A percentile compares a stretch with the other conserved stretches of the same genome.
Evolutionary conservation across 2,797 vertebrate genomes (phyloP).

Genomic region (Amblyraja radiata): DNA sequence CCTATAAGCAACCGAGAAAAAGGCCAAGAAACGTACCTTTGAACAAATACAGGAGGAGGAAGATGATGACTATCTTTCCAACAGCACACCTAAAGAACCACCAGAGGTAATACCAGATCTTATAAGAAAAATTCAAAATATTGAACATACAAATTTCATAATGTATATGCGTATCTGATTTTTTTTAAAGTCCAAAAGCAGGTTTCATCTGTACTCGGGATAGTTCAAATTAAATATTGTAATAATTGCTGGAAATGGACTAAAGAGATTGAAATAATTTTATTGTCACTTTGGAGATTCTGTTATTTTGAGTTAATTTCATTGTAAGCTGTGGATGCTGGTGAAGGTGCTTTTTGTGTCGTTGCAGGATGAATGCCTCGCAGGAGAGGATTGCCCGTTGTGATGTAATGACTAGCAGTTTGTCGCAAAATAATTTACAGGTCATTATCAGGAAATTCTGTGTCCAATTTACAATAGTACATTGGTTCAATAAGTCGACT

Average conservation of each 20-base stretch:
- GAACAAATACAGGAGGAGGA: conserved; percentile 83
- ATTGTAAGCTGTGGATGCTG: neutral
- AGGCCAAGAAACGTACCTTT: conserved; percentile 81
- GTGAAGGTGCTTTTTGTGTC: neutral
- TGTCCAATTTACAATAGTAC: neutral
- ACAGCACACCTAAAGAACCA: conserved; percentile 79
- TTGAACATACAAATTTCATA: conserved; percentile 9
- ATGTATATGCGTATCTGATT: conserved; percentile 16
- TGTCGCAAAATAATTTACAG: neutral
- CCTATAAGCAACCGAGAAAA: conserved; percentile 53
- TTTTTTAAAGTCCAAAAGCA: conserved; percentile 39
- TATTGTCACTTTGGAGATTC: neutral
- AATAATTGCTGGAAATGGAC: neutral
- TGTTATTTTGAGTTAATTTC: neutral
- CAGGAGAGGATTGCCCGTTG: neutral
- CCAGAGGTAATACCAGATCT: conserved; percentile 70
- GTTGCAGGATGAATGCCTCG: neutral
- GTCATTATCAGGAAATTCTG: conserved; percentile 24
- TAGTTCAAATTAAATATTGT: neutral
- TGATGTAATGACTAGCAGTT: neutral
- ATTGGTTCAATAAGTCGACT: neutral
- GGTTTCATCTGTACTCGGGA: conserved; percentile 35
- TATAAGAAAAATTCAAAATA: conserved; percentile 28
- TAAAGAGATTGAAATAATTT: neutral
- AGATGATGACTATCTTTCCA: conserved; percentile 74